Base-by-base conservation (phyloP, 2,113 vertebrate genomes). In the Heliornis fulica region DNA sequence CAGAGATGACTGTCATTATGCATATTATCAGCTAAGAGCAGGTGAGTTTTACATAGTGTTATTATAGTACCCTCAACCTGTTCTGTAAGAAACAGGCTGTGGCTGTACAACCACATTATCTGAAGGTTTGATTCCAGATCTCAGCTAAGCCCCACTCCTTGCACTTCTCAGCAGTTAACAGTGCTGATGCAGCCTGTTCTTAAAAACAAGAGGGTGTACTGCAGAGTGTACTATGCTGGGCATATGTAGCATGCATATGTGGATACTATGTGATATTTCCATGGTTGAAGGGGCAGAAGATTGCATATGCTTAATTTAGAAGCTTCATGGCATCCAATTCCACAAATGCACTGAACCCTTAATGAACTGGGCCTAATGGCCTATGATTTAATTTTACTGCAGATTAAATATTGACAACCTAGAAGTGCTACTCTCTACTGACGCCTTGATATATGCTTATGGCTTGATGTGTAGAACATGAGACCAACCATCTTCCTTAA, bases 371-470 rank as follows among this genome's bases (percentile, higher is more conserved):
- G 8, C 77, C 31, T 91, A 76, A 75, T 60, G 70, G 82, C 43
- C 59, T 19, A 13, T 84, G 82, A 91, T 93, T 92, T 83, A 72
- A 95, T 94, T 97, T 92, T 83, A 90, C 59, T 96, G 87, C 63
- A 80, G 90, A 96, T 94, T 91, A 83, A 96, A 80, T 95, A 93
- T 80, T 91, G 93, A 83, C 78, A 83, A 15, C 45, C 29, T 65
- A 66, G 22, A 84, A 85, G n/a, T 53, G 83, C 87, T 95, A 61
- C 61, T 91, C 28, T 87, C 53, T 6, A 3, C 50, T 90, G 93
- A 72, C 84, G 74, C 32, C 66, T 54, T 94, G 89, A 94, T 87
- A 69, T 89, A 91, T 87, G 66, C 65, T 96, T 84, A 69, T 57
- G 34, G 50, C 29, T 65, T 85, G 53, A 65, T 87, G n/a, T 60